These are phyloP conservation scores for Thyatira batis DNA, from an alignment of 2,888 invertebrate species.

Conservation along the genomic window DNA sequence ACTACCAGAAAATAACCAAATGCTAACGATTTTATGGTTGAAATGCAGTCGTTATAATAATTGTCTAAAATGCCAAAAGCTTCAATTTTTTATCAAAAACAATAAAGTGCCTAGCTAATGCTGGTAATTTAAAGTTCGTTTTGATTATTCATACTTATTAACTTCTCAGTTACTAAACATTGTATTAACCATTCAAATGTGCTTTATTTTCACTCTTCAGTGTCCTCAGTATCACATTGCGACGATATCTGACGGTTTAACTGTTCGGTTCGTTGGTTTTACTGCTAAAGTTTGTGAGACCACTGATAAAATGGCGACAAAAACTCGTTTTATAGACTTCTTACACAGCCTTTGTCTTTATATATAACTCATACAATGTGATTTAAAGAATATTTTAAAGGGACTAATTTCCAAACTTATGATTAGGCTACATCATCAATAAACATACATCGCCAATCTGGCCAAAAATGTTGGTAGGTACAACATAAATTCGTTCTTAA, in stretches of 20 bases:
- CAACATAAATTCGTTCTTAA: too few relatives aligned
- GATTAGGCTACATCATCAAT: too few relatives aligned
- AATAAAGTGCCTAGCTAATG: not conserved
- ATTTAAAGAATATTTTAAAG: too few relatives aligned
- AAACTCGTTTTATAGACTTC: conserved; percentile 47
- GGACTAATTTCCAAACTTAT: too few relatives aligned
- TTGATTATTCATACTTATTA: not conserved
- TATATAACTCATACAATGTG: too few relatives aligned
- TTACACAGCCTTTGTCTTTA: conserved; percentile 32
- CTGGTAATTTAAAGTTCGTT: not conserved
- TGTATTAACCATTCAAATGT: conserved; percentile 17
- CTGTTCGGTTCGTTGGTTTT: conserved; percentile 73
- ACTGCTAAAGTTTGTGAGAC: conserved; percentile 63
- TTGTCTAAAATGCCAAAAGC: too few relatives aligned
- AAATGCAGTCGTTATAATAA: too few relatives aligned
- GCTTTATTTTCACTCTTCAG: conserved; percentile 27
- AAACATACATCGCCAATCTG: too few relatives aligned
- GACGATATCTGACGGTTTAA: conserved; percentile 67
- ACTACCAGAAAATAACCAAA: too few relatives aligned
- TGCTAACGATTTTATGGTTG: too few relatives aligned
- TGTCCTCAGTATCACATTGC: conserved; percentile 45
- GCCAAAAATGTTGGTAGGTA: too few relatives aligned
- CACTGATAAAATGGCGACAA: conserved; percentile 50
- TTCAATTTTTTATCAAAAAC: not conserved
- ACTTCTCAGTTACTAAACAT: not conserved